Evolutionary conservation across 1,140 invertebrate genomes (phyloP).

Genomic region (Pseudomyrmex cubaensis): DNA sequence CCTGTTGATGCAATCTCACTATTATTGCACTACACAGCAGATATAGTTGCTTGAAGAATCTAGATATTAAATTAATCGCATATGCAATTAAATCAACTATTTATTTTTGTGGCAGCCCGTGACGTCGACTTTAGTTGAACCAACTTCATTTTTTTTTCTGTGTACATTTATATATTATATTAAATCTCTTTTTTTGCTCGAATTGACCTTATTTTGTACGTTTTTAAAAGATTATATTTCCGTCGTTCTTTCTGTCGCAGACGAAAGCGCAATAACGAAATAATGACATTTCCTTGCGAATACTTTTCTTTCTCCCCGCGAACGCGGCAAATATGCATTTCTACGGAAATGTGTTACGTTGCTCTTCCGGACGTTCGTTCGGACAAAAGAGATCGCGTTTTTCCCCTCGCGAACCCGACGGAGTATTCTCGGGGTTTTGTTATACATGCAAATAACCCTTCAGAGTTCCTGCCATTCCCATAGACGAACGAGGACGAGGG

Average conservation of each 20-base stretch:
- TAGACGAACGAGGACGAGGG: neutral
- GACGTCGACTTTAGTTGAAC: no score
- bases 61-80: no score
- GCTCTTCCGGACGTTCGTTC: slow-evolving; percentile 15
- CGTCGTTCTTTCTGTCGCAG: neutral
- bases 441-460: slow-evolving; percentile 44
- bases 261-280: neutral
- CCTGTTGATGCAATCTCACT: no score
- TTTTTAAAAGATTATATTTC: slow-evolving; percentile 28
- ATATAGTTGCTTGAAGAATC: no score
- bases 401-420: slow-evolving; percentile 8
- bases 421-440: neutral
- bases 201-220: no score
- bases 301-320: slow-evolving; percentile 25
- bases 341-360: slow-evolving; percentile 26
- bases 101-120: no score
- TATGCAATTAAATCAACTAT: no score
- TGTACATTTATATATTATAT: no score
- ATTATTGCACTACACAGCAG: no score
- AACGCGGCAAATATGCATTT: slow-evolving; percentile 29
- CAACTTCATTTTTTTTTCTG: no score
- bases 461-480: neutral
- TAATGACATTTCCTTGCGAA: neutral
- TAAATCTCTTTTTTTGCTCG: no score
- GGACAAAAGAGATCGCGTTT: slow-evolving; percentile 47